phyloP scores from a whole-genome alignment of 2,888 invertebrate genomes.

The Chironomus riparius region DNA sequence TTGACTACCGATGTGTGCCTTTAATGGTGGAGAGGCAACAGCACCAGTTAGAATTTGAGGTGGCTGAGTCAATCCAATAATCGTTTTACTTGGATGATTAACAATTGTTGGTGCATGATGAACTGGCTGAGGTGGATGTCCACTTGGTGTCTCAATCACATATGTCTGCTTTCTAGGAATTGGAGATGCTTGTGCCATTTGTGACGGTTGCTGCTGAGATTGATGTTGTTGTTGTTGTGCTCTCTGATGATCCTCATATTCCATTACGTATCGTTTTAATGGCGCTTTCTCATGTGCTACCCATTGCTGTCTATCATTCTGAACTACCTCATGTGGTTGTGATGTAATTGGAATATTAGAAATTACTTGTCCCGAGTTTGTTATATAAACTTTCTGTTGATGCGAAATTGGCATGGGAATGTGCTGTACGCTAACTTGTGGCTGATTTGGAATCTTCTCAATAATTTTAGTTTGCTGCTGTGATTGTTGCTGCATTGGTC shows the following conservation, averaged over 20 bases:
- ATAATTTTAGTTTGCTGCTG: conserved; percentile 1
- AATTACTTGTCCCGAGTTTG: conserved; percentile 9
- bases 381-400: conserved; percentile 23
- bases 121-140: conserved; percentile 27
- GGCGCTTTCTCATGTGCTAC: conserved; percentile 8
- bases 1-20: conserved; percentile 41
- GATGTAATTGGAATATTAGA: conserved; percentile 28
- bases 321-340: not conserved
- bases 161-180: not conserved
- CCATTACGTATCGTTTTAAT: conserved; percentile 20
- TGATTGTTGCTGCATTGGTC: not conserved
- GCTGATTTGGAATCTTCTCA: conserved; percentile 33
- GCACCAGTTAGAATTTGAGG: conserved; percentile 46
- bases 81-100: conserved; percentile 38
- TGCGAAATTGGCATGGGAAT: conserved; percentile 29
- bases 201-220: conserved; percentile 33
- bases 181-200: not conserved
- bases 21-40: conserved; percentile 50
- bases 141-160: conserved; percentile 13
- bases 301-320: not conserved
- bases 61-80: conserved; percentile 37
- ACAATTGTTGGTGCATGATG: conserved; percentile 34
- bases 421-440: conserved; percentile 36
- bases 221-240: conserved; percentile 33
- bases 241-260: conserved; percentile 10